phyloP scores from a whole-genome alignment of 2,797 vertebrate species.

The Macropus fuliginosus region DNA sequence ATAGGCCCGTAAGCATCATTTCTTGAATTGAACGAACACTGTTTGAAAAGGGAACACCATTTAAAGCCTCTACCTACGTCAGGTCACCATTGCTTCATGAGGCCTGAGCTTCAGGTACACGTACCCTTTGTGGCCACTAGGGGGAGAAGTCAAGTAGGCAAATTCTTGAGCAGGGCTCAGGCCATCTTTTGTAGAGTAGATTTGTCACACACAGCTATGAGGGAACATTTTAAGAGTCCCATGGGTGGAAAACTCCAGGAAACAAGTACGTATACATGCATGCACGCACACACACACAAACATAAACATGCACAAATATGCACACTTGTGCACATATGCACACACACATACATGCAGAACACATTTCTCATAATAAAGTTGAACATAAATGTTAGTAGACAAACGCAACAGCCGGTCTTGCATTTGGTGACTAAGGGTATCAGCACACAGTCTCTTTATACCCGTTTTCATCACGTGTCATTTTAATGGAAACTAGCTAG shows the following conservation, averaged over 20 bases:
- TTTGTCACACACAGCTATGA: conserved; percentile 53
- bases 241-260: conserved; percentile 10
- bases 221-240: conserved; percentile 26
- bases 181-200: conserved; percentile 49
- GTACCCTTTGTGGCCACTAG: conserved; percentile 70
- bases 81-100: background rate
- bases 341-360: conserved; percentile 7
- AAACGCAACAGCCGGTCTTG: background rate
- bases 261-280: background rate
- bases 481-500: conserved; percentile 15
- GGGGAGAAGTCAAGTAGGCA: conserved; percentile 71
- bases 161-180: background rate
- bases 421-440: background rate
- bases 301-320: background rate
- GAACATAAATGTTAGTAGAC: conserved; percentile 51
- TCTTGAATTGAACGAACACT: background rate
- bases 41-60: background rate
- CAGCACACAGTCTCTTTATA: background rate
- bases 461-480: background rate
- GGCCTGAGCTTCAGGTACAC: background rate
- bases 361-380: conserved; percentile 49
- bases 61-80: background rate
- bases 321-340: background rate
- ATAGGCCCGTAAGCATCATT: background rate
- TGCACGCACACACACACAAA: background rate